Percentiles rank a stretch among this genome's conserved stretches.
Evolutionary conservation across 2,113 vertebrate species (phyloP).

Genomic region (Dolichallabes microphthalmus): DNA sequence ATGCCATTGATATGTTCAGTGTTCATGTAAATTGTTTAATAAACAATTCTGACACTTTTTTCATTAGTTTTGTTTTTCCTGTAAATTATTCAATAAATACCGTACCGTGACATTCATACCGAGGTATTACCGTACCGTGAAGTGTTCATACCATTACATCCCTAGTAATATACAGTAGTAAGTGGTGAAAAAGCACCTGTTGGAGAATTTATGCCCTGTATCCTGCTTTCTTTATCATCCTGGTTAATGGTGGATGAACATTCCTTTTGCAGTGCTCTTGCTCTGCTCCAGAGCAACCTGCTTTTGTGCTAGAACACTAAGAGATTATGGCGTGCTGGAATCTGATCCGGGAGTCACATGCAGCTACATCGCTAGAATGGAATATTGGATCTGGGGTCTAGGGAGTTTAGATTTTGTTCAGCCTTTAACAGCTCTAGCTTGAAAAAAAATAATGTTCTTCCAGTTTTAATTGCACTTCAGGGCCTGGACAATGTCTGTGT

Average conservation of each 20-base stretch:
- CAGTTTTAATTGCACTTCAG: slow-evolving; percentile 29
- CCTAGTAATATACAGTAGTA: no score
- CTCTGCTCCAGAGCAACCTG: neutral
- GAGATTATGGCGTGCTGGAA: slow-evolving; percentile 11
- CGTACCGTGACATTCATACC: no score
- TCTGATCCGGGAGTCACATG: slow-evolving; percentile 25
- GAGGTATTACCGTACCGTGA: no score
- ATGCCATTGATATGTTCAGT: no score
- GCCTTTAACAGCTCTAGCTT: slow-evolving; percentile 5
- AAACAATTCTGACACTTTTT: no score
- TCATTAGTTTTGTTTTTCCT: no score
- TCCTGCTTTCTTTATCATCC: slow-evolving; percentile 9
- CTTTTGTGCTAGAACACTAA: slow-evolving; percentile 20
- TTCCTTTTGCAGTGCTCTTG: slow-evolving; percentile 14
- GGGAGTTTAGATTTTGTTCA: slow-evolving; percentile 10
- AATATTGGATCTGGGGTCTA: neutral
- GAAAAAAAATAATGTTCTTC: slow-evolving; percentile 1
- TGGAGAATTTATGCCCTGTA: neutral
- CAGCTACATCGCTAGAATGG: neutral
- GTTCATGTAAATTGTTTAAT: no score
- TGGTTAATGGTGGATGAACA: neutral
- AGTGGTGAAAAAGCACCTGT: slow-evolving; percentile 21
- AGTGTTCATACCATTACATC: no score
- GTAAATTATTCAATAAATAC: no score
- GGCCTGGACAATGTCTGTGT: slow-evolving; percentile 15